phyloP scores from a whole-genome alignment of 2,797 vertebrate genomes.

The Hemitrygon akajei region DNA sequence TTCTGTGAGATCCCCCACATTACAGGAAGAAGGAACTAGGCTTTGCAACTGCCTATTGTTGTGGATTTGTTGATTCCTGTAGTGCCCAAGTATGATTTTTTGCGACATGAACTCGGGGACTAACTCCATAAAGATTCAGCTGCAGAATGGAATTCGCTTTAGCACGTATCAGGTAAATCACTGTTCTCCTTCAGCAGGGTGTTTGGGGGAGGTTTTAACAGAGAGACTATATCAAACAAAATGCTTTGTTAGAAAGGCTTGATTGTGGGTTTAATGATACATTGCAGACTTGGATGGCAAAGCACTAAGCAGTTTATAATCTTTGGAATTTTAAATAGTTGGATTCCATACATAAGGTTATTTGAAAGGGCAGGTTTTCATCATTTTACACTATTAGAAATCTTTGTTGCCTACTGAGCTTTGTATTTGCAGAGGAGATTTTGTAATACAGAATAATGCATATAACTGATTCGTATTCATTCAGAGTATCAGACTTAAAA shows the following conservation, averaged over 20 bases:
- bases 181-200: background rate
- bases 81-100: constrained; percentile 60
- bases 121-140: constrained; percentile 58
- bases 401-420: background rate
- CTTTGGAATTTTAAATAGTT: background rate
- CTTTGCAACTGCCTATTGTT: constrained; percentile 6
- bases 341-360: background rate
- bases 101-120: constrained; percentile 59
- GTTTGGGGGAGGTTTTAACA: background rate
- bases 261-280: constrained; percentile 7
- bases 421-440: background rate
- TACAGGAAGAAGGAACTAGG: background rate
- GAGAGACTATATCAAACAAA: background rate
- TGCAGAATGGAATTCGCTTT: constrained; percentile 74
- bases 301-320: background rate
- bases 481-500: background rate
- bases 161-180: constrained; percentile 75
- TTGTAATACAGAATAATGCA: background rate
- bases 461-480: background rate
- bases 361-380: background rate
- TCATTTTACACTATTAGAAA: background rate
- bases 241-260: background rate
- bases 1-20: background rate
- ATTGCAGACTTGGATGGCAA: background rate
- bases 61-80: constrained; percentile 18